These are phyloP conservation scores for Drosophila subsilvestris DNA, from an alignment of 2,888 invertebrate genomes.

Conservation along the genomic window DNA sequence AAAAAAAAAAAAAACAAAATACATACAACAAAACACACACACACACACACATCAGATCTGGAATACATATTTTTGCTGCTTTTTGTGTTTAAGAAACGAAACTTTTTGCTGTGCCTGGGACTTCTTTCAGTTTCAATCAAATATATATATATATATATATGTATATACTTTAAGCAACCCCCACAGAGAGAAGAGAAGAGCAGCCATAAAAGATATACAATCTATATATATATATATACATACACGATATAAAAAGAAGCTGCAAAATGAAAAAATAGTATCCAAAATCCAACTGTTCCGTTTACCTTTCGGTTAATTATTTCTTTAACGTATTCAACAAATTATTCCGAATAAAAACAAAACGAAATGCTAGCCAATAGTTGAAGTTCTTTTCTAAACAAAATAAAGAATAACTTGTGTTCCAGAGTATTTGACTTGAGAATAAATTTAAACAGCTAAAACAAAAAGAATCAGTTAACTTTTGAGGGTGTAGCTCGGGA, in stretches of 20 bases:
- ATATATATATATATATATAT: constrained; percentile 17
- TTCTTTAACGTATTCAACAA: constrained; percentile 33
- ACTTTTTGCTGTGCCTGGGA: constrained; percentile 39
- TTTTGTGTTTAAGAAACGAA: constrained; percentile 51
- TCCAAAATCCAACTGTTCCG: constrained; percentile 6
- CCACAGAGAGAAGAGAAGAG: constrained; percentile 1
- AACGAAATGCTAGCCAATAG: constrained; percentile 62
- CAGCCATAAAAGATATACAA: constrained; percentile 47
- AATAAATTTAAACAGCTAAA: constrained; percentile 35
- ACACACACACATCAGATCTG: constrained; percentile 35
- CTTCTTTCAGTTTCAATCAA: constrained; percentile 21
- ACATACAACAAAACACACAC: constrained; percentile 12
- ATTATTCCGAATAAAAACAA: constrained; percentile 11
- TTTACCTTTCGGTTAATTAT: constrained; percentile 42
- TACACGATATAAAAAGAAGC: constrained; percentile 6
- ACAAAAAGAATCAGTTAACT: constrained; percentile 47
- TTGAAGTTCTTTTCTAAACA: constrained; percentile 41
- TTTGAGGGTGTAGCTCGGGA: not conserved
- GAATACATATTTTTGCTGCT: constrained; percentile 44
- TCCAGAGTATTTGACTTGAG: constrained; percentile 43
- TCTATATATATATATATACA: constrained; percentile 42
- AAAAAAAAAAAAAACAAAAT: not conserved
- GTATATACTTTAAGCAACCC: constrained; percentile 27
- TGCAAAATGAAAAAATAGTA: constrained; percentile 30
- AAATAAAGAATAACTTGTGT: constrained; percentile 61